These are phyloP conservation scores for Dryobotodes eremita DNA, from an alignment of 2,888 invertebrate genomes.

Conservation along the genomic window DNA sequence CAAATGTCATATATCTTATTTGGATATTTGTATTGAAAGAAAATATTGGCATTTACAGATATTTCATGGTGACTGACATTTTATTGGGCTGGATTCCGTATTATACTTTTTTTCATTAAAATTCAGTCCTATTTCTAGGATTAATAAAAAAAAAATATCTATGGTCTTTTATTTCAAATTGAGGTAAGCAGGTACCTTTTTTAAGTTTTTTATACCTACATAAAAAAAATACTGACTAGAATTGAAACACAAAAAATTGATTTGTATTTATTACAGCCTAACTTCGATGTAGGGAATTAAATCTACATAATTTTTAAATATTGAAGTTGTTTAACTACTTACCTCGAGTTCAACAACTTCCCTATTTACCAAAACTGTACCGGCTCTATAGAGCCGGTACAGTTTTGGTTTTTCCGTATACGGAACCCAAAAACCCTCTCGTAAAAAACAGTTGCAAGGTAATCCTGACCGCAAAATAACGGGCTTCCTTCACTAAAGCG, in stretches of 20 bases:
- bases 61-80: neutral
- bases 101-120: neutral
- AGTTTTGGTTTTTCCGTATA: too few relatives aligned
- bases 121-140: neutral
- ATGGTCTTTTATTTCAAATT: neutral
- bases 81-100: slow-evolving; percentile 36
- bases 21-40: slow-evolving; percentile 33
- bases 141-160: too few relatives aligned
- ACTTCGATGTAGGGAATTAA: neutral
- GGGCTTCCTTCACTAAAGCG: slow-evolving; percentile 67
- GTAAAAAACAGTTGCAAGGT: slow-evolving; percentile 56
- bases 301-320: neutral
- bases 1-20: slow-evolving; percentile 76
- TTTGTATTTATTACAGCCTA: neutral
- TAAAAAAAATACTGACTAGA: too few relatives aligned
- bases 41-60: slow-evolving; percentile 16
- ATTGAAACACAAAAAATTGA: neutral
- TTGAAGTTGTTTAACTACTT: neutral
- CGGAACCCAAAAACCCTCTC: slow-evolving; percentile 41
- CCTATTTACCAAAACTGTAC: neutral
- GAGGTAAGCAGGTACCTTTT: neutral
- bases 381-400: too few relatives aligned
- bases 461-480: slow-evolving; percentile 78
- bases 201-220: neutral
- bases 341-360: neutral